Evolutionary conservation across 2,888 invertebrate species (phyloP).

Genomic region (Leptinotarsa peninsularis): DNA sequence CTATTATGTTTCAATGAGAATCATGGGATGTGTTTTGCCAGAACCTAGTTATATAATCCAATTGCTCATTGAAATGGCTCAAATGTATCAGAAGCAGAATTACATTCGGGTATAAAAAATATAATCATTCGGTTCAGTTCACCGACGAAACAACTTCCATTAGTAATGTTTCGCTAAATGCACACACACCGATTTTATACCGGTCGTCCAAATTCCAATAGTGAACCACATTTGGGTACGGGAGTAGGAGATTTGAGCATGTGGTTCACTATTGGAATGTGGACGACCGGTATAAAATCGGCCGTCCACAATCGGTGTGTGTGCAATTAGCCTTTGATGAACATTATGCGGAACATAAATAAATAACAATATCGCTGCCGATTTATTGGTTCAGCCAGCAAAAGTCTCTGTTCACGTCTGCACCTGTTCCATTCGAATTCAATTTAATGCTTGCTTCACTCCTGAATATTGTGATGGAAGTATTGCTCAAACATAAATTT

Average conservation of each 20-base stretch:
- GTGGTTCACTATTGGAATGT: too few relatives aligned
- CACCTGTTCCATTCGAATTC: conserved; percentile 37
- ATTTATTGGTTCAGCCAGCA: conserved; percentile 33
- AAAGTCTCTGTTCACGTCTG: conserved; percentile 33
- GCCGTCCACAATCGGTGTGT: too few relatives aligned
- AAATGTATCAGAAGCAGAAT: conserved; percentile 9
- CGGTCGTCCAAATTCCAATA: too few relatives aligned
- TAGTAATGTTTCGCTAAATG: neutral
- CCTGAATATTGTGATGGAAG: neutral
- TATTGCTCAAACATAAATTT: conserved; percentile 11
- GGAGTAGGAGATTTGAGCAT: too few relatives aligned
- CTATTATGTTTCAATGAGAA: neutral
- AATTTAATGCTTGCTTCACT: conserved; percentile 27
- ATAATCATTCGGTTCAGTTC: conserved; percentile 18
- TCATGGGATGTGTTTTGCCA: neutral
- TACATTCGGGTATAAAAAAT: neutral
- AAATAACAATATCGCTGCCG: conserved; percentile 31
- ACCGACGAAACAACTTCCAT: conserved; percentile 4
- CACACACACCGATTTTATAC: too few relatives aligned
- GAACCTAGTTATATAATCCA: conserved; percentile 5
- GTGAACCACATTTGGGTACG: neutral
- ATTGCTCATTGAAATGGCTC: neutral
- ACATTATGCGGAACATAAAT: conserved; percentile 16
- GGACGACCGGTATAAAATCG: too few relatives aligned
- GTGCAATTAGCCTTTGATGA: too few relatives aligned